Evolutionary conservation across 92 coral and sea anemone genomes (phyloP), one percentile per base, ranked within the genome.

Genomic region (Zoanthus sociatus): DNA sequence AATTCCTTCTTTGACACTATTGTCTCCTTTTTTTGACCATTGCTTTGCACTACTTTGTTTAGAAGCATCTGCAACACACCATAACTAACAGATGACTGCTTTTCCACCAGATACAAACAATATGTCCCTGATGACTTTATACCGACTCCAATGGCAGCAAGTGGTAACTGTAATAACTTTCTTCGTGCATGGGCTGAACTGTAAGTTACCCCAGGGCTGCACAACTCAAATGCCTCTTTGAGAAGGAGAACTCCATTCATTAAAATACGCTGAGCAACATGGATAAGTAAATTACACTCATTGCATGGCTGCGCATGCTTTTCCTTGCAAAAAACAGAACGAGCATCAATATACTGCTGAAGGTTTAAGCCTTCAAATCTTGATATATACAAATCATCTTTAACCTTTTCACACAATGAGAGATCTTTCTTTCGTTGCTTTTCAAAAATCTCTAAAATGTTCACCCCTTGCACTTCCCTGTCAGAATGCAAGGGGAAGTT

Each of bases 101-200:
- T 86, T 71, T 86, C 89, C 54, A 86, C 89, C 16, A 86, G 68
- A 75, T 74, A 74, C 15, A 74, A 55, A 50, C 12, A 74, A 32
- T 55, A 86, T 21, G 67, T 73, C 2, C 89, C 89, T 30, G 75
- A 37, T 44, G 7, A 18, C 6, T n/a, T 53, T 16, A 60, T 33
- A 14, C 89, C 83, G 42, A 86, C 78, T 10, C 89, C 89, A 17
- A 86, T 17, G 15, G 79, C 67, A n/a, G 78, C 89, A 7, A 86
- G 55, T 16, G 89, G 83, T 26, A 86, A 75, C 61, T 67, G 89
- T 11, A 86, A 61, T 11, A 86, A 67, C 74, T 74, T 74, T 26
- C 74, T 74, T 55, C 89, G 86, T 8, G 89, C 90, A 14, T 18
- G 15, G 46, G 51, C 17, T 6, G 92, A 89, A 42, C 78, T 86